Evolutionary conservation across 1,140 invertebrate genomes (phyloP), one percentile per base, ranked within the genome.

Genomic region (Heliconius congener): DNA sequence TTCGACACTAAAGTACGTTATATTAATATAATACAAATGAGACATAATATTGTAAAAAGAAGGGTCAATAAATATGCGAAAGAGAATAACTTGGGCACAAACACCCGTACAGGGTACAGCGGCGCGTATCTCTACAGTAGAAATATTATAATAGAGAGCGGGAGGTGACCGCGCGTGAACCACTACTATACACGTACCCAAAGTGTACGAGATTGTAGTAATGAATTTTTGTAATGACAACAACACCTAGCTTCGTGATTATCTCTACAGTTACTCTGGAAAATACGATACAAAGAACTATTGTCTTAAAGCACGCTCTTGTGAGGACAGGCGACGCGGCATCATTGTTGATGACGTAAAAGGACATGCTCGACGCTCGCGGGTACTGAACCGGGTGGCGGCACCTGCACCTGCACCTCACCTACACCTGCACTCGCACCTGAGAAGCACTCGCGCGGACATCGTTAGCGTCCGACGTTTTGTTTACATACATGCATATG

Each of bases 241-340:
- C 55, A 60, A 60, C 3, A 23, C 8, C 18, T 3, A n/a, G 19
- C 6, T 18, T 18, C 18, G 50, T 52, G 50, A 52, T 52, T n/a
- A 8, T 27, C 23, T 66, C 60, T 5, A 16, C 60, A 30, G 27
- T 16, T 27, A 16, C 60, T 66, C 60, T 13, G 60, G 39, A 73
- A 73, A 73, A 73, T 57, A 30, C 42, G 73, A 57, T 30, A 78
- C 76, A 78, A 78, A 78, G 37, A 73, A 50, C 76, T 78, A 60
- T 78, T 78, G 76, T 78, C 76, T 78, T 27, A 50, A 23, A 34
- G 50, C 52, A 37, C 34, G 70, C 76, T 78, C 39, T 78, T 37
- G 50, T 52, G 23, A 73, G 37, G n/a, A 60, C 74, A 60, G 60
- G 18, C 76, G 76, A 23, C 52, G 52, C 52, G 52, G 55, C n/a